Evolutionary conservation across 2,113 vertebrate genomes (phyloP), one percentile per base, ranked within the genome.

Genomic region (Seriola aureovittata): DNA sequence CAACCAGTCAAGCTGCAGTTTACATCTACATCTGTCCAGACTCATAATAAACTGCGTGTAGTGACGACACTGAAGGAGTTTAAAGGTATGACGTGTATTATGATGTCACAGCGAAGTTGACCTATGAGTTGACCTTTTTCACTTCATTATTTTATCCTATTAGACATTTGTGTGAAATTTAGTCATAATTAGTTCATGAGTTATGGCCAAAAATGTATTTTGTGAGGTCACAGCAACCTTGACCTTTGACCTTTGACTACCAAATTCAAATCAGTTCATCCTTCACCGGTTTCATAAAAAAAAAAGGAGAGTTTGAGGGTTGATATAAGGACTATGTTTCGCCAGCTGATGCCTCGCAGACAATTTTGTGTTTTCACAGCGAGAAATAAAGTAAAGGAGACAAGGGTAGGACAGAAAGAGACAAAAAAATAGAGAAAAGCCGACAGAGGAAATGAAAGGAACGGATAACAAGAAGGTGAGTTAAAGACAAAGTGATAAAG

Each of bases 381-480:
- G 3, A 58, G 34, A 63, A 42, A 46, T 23, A 42, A 75, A 82
- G 46, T 14, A 19, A 75, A 85, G 36, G 17, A 67, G 63, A 42
- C 1, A 4, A 40, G 12, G 58, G 42, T 38, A 54, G 60, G 63
- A 70, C 10, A 38, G 8, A 16, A 29, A 32, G 38, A 67, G 62
- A 34, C 5, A 34, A n/a, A 63, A 32, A 29, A 29, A 38, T 0
- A 42, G 3, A 71, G 12, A 14, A 52, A 32, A 36, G 60, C 63
- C 54, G 60, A 50, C 14, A 29, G 12, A 12, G n/a, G 34, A 29
- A 23, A 25, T 52, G 62, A 58, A 4, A 4, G 13, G 13, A 25
- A 36, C 25, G 52, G 57, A 78, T 21, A 32, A 21, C 9, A 6
- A 59, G 36, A 66, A 10, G 73, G 8, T 36, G 57, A 71, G 72